phyloP scores from a whole-genome alignment of 1,140 invertebrate genomes.

The Drosophila bocki region DNA sequence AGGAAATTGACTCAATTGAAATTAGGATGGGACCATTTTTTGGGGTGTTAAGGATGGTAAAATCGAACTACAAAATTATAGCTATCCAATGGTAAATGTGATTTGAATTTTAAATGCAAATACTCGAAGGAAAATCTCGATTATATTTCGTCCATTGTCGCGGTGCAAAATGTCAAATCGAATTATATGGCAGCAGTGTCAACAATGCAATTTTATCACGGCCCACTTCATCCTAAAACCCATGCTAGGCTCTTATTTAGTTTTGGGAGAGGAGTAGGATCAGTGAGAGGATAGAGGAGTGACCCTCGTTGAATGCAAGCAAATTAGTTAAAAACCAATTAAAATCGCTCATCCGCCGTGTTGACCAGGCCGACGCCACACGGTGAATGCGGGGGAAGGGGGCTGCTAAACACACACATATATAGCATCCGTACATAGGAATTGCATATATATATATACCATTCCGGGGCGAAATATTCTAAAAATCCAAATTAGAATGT shows the following conservation, averaged over 20 bases:
- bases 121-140: neutral
- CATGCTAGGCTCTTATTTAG: neutral
- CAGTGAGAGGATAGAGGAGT: too few relatives aligned
- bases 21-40: conserved; percentile 8
- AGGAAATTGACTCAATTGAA: conserved; percentile 42
- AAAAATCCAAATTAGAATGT: conserved; percentile 83
- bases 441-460: conserved; percentile 22
- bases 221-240: neutral
- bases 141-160: neutral
- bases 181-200: conserved; percentile 13
- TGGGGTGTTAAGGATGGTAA: neutral
- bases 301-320: conserved; percentile 47
- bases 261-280: neutral
- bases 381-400: conserved; percentile 15
- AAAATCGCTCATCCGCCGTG: conserved; percentile 76
- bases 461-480: conserved; percentile 44
- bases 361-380: conserved; percentile 40
- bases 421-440: conserved; percentile 5
- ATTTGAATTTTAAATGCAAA: conserved; percentile 6
- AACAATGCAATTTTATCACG: conserved; percentile 26
- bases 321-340: conserved; percentile 84
- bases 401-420: neutral
- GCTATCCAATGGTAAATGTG: neutral
- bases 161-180: conserved; percentile 13
- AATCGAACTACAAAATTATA: neutral